phyloP scores from a whole-genome alignment of 2,888 invertebrate species.

The Ethmia dodecea region DNA sequence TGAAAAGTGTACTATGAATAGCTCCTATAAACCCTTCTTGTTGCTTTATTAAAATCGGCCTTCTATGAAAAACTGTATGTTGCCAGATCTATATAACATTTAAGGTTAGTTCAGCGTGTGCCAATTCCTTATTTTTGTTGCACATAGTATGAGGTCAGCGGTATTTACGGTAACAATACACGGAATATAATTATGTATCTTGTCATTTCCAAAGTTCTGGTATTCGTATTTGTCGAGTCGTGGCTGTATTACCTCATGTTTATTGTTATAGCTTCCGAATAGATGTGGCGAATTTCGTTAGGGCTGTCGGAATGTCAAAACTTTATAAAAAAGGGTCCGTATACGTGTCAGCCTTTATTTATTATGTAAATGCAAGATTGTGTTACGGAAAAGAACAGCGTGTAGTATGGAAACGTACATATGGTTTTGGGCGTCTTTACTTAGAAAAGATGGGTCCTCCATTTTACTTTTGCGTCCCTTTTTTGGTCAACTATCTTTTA shows the following conservation, averaged over 20 bases:
- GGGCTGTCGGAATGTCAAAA: constrained; percentile 30
- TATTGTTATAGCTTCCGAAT: constrained; percentile 28
- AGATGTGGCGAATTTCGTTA: constrained; percentile 31
- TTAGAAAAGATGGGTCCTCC: too few species aligned
- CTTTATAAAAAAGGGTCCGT: constrained; percentile 27
- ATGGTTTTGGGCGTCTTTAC: too few species aligned
- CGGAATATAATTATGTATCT: constrained; percentile 39
- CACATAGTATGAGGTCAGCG: not conserved
- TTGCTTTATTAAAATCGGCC: constrained; percentile 36
- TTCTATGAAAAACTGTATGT: too few species aligned
- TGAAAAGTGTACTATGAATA: constrained; percentile 49
- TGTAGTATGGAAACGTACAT: too few species aligned
- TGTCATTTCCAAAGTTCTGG: constrained; percentile 29
- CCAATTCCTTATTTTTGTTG: constrained; percentile 4
- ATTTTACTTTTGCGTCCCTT: too few species aligned
- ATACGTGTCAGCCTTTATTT: constrained; percentile 23
- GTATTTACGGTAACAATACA: constrained; percentile 31
- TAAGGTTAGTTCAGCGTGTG: constrained; percentile 5
- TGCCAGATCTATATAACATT: too few species aligned
- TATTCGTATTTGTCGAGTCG: constrained; percentile 29
- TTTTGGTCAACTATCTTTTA: too few species aligned
- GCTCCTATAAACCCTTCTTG: constrained; percentile 35
- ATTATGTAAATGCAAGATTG: constrained; percentile 26
- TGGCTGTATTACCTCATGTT: constrained; percentile 24
- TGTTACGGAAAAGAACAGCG: too few species aligned